Percentiles rank a stretch among this genome's conserved stretches.
Conservation (phyloP, 2,797 vertebrate genomes). For the Adelosebastes latens region DNA sequence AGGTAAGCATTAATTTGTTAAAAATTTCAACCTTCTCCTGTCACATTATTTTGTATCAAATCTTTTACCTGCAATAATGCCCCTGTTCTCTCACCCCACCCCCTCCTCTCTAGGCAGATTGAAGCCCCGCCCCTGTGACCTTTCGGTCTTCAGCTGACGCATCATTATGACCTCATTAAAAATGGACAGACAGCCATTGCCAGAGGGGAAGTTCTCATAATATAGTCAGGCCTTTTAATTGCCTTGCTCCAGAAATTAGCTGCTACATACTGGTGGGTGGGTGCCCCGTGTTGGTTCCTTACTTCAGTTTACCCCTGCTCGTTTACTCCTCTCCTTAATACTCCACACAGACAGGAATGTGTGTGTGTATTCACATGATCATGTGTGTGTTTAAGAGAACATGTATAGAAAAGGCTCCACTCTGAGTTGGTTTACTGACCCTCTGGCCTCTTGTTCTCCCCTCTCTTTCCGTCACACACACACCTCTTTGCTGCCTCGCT, state of each 20-base stretch:
- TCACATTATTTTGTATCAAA: conserved; percentile 1
- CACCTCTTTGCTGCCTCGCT: conserved; percentile 62
- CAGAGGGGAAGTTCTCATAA: conserved; percentile 81
- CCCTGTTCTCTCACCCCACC: not conserved
- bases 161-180: conserved; percentile 85
- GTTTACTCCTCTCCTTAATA: conserved; percentile 20
- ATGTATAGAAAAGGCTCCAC: conserved; percentile 47
- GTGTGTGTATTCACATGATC: conserved; percentile 31
- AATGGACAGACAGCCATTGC: conserved; percentile 81
- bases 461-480: conserved; percentile 28
- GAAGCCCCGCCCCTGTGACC: conserved; percentile 70
- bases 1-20: not conserved
- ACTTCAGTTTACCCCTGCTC: conserved; percentile 41
- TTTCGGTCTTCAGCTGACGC: conserved; percentile 82
- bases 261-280: conserved; percentile 80
- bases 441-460: conserved; percentile 55
- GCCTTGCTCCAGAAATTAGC: conserved; percentile 83
- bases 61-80: conserved; percentile 39
- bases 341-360: not conserved
- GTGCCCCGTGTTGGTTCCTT: conserved; percentile 44
- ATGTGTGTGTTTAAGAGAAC: conserved; percentile 53
- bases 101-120: conserved; percentile 35
- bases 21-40: not conserved
- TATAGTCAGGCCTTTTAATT: conserved; percentile 82
- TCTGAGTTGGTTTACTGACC: conserved; percentile 68